A percentile compares a stretch with the other conserved stretches of the same genome.
Evolutionary conservation across 2,113 vertebrate species (phyloP).

Genomic region (Pseudois nayaur): DNA sequence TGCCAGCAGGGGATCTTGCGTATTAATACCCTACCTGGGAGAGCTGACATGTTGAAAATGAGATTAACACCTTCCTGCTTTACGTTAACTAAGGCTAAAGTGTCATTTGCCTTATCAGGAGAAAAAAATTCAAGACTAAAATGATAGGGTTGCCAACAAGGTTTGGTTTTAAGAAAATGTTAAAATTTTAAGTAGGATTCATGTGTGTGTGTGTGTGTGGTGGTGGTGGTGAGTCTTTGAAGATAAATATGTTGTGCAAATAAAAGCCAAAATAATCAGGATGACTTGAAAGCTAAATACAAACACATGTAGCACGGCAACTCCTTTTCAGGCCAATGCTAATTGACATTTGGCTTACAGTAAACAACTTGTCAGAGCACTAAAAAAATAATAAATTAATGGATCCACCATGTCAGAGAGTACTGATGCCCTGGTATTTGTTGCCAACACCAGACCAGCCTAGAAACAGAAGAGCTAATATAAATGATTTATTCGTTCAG

Average conservation of each 20-base stretch:
- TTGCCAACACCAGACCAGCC: slow-evolving; percentile 50
- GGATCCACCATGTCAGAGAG: background rate
- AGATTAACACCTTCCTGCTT: slow-evolving; percentile 54
- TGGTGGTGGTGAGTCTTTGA: slow-evolving; percentile 19
- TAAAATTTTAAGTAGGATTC: background rate
- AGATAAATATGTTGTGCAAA: background rate
- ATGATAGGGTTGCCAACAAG: background rate
- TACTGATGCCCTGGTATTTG: slow-evolving; percentile 40
- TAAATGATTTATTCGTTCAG: slow-evolving; percentile 69
- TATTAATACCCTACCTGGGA: slow-evolving; percentile 57
- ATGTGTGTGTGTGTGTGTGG: background rate
- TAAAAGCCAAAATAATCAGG: slow-evolving; percentile 40
- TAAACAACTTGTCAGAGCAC: slow-evolving; percentile 49
- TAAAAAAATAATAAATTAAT: slow-evolving; percentile 25
- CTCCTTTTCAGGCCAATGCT: slow-evolving; percentile 31
- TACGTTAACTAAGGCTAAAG: slow-evolving; percentile 59
- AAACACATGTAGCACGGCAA: background rate
- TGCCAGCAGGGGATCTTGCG: slow-evolving; percentile 24
- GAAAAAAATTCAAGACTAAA: slow-evolving; percentile 31
- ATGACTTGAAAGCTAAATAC: background rate
- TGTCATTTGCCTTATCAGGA: slow-evolving; percentile 61
- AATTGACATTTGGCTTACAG: slow-evolving; percentile 42
- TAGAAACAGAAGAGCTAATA: slow-evolving; percentile 58
- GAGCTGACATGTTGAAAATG: slow-evolving; percentile 61
- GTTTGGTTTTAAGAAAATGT: slow-evolving; percentile 14